phyloP scores from a whole-genome alignment of 2,113 vertebrate genomes.

The Dromiciops gliroides region DNA sequence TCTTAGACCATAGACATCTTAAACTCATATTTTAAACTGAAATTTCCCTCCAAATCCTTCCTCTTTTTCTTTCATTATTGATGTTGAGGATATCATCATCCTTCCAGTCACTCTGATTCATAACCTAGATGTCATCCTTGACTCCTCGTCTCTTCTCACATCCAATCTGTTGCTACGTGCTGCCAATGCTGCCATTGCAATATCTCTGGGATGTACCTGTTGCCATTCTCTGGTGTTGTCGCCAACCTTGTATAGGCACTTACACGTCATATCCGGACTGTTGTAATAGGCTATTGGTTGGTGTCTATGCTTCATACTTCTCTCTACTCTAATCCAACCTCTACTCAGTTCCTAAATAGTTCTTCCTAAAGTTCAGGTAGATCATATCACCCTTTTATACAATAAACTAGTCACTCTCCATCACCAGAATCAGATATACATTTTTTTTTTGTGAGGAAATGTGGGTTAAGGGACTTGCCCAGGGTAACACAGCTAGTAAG shows the following conservation, averaged over 20 bases:
- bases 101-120: neutral
- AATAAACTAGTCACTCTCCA: neutral
- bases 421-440: neutral
- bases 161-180: neutral
- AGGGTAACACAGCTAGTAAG: too few species aligned
- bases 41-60: neutral
- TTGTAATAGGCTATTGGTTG: neutral
- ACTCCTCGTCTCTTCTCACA: neutral
- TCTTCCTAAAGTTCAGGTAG: neutral
- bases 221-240: neutral
- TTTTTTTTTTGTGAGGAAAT: too few species aligned
- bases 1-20: neutral
- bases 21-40: neutral
- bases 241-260: neutral
- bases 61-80: neutral
- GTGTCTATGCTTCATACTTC: neutral
- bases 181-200: neutral
- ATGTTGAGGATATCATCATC: neutral
- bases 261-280: neutral
- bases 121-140: neutral
- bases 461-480: too few species aligned
- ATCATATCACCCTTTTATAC: neutral
- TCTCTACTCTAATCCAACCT: neutral
- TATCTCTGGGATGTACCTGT: neutral
- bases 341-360: neutral